Evolutionary conservation across 2,888 invertebrate genomes (phyloP), one percentile per base, ranked within the genome.

Genomic region (Osmoderma eremita): DNA sequence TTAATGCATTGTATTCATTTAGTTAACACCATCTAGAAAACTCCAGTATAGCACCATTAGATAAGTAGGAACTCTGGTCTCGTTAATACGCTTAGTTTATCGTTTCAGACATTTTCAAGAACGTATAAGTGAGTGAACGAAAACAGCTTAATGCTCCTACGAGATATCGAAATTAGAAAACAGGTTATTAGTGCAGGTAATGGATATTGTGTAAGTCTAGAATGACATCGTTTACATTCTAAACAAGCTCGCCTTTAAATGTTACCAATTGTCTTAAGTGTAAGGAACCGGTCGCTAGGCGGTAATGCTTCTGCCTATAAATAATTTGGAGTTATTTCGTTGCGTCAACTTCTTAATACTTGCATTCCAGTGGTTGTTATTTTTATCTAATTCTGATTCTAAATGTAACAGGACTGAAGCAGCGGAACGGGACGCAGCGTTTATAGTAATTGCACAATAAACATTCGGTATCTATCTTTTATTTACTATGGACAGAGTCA

Each of bases 171-270:
- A 41, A 56, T 48, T 61, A 48, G 58, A 61, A 61, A 61, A 61
- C 36, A 61, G 17, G 58, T 61, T 45, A 48, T 30, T 30, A 61
- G 30, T 41, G 45, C 30, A 61, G 24, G 58, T 61, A 61, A 61
- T 61, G 58, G 58, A 61, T 61, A 61, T 61, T 61, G 58, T 45
- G 58, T 45, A 61, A 61, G 58, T n/a, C n/a, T 61, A 61, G 58
- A 10, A 61, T 61, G 58, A 61, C 58, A 61, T 61, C 58, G 45
- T 45, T 61, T 61, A 45, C 45, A 30, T 61, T 61, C 58, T 36
- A 53, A 30, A 30, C 30, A 30, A 38, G 38, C 38, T 53, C 6
- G 45, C 58, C 45, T 61, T 45, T 61, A 61, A 61, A 61, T 45
- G 36, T 45, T 61, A 15, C 45, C 58, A 24, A 61, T 61, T 61